These are phyloP conservation scores for Hydrolagus colliei DNA, from an alignment of 2,797 vertebrate species.

Conservation along the genomic window DNA sequence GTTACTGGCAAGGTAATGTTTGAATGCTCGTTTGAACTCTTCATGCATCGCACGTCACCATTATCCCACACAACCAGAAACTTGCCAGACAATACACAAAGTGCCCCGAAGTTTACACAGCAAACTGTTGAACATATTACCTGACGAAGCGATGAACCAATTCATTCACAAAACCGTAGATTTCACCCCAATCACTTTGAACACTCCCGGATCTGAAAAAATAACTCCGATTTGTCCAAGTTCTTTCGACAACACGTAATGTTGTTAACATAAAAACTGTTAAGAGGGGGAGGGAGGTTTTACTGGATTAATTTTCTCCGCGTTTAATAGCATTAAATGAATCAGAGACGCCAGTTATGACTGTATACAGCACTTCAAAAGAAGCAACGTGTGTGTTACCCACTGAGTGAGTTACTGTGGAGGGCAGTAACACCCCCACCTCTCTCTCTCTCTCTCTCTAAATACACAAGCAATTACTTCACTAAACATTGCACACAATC, in stretches of 20 bases:
- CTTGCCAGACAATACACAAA: neutral
- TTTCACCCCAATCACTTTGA: slow-evolving; percentile 72
- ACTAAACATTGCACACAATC: neutral
- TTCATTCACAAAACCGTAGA: slow-evolving; percentile 80
- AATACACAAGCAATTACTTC: too few relatives aligned
- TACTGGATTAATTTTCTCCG: too few relatives aligned
- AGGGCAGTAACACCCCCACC: too few relatives aligned
- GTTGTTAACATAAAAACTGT: too few relatives aligned
- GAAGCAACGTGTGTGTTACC: too few relatives aligned
- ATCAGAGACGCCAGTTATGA: neutral
- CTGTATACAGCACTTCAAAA: neutral
- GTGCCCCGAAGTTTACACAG: neutral
- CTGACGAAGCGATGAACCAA: slow-evolving; percentile 89
- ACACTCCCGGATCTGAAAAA: slow-evolving; percentile 79
- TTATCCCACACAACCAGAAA: too few relatives aligned
- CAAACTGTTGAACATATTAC: slow-evolving; percentile 48
- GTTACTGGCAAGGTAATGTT: too few relatives aligned
- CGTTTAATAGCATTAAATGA: neutral
- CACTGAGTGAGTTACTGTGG: neutral
- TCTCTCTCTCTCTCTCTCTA: too few relatives aligned
- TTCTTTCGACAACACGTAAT: neutral
- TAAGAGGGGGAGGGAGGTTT: neutral
- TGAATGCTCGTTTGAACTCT: too few relatives aligned
- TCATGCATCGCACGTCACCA: too few relatives aligned
- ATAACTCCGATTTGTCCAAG: neutral